These are phyloP conservation scores for Ceratotherium simum DNA, from an alignment of 2,113 vertebrate species.

Conservation along the genomic window DNA sequence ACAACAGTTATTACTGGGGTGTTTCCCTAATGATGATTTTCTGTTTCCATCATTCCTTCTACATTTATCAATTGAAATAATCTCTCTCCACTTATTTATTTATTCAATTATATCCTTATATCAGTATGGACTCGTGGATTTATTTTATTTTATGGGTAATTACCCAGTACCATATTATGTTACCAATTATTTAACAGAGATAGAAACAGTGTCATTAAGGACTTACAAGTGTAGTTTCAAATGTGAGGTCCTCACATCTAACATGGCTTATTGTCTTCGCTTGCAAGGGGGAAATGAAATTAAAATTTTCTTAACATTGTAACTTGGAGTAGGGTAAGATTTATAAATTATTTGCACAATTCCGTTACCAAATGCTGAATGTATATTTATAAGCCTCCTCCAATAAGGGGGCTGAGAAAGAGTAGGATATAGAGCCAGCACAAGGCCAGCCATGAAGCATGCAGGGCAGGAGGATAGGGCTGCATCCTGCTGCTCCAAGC, in stretches of 20 bases:
- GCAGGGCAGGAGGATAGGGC: neutral
- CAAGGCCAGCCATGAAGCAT: neutral
- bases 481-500: neutral
- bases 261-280: neutral
- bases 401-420: neutral
- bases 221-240: neutral
- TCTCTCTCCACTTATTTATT: neutral
- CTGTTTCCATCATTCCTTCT: slow-evolving; percentile 16
- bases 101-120: neutral
- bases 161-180: neutral
- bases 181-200: slow-evolving; percentile 28
- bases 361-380: neutral
- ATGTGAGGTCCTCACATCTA: neutral
- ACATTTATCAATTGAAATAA: neutral
- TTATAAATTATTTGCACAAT: neutral
- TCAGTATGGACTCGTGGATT: neutral
- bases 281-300: slow-evolving; percentile 13
- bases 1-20: neutral
- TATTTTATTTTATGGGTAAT: slow-evolving; percentile 27
- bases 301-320: neutral
- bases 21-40: neutral
- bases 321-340: neutral
- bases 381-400: neutral
- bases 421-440: neutral
- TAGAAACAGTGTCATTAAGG: neutral